Evolutionary conservation across 2,797 vertebrate genomes (phyloP), one percentile per base, ranked within the genome.

Genomic region (Rhinogobio ventralis): DNA sequence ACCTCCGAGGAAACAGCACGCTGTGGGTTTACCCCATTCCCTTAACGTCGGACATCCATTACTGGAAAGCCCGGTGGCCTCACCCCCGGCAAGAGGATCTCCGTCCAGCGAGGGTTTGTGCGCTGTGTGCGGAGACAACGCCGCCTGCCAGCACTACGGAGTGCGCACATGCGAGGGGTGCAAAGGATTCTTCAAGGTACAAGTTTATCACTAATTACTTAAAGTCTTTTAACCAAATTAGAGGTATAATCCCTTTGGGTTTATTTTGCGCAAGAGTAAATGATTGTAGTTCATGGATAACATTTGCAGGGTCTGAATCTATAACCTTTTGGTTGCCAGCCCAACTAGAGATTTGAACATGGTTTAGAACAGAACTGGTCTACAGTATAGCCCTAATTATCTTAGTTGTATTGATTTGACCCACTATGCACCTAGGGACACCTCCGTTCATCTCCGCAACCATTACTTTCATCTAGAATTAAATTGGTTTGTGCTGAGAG

Each of bases 141-240:
- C 98, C 0, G 96, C 98, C 45, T 99, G 97, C 87, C 97, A 99
- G 91, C 97, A 99, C 92, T 99, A 99, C 71, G 98, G 98, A 3
- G 98, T 99, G 76, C 96, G 97, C 92, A 98, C 97, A 60, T 98
- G 97, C 86, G 97, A 98, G 88, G 97, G 97, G 81, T 99, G 97
- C 94, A 99, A 99, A 90, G 97, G 98, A 2, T 98, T 99, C 91
- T 99, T 98, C 88, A 99, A 98, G 97, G 97, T 95, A 84, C 83
- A 9, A 25, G 5, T 13, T 42, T 30, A 19, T 55, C 36, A n/a
- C 17, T 39, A 30, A 13, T 23, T n/a, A 23, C 39, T 23, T 17
- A 7, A 23, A 39, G 67, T 19, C 19, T 51, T n/a, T 62, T 39
- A 55, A 53, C 46, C 62, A 79, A 45, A 79, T 10, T 20, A 15